Evolutionary conservation across 2,113 vertebrate genomes (phyloP).

Genomic region (Malurus cyaneus): DNA sequence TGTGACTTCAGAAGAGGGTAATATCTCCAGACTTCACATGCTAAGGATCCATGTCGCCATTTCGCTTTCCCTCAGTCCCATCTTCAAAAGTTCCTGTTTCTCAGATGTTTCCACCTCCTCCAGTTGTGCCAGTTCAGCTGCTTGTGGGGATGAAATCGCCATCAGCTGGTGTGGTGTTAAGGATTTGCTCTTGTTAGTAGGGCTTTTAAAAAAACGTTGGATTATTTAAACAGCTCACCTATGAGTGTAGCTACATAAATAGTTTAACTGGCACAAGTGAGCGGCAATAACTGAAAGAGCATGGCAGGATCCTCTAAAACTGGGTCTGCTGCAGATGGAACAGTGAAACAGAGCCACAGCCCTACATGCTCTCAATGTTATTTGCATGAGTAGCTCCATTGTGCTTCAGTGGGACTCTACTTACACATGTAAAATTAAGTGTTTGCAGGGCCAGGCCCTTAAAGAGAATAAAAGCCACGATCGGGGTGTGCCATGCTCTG

Average conservation of each 20-base stretch:
- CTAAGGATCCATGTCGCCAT: not conserved
- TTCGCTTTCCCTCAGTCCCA: not conserved
- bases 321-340: conserved; percentile 12
- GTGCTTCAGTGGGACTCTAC: conserved; percentile 49
- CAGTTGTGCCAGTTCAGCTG: conserved; percentile 30
- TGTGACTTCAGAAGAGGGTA: not conserved
- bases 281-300: not conserved
- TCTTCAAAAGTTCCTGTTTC: conserved; percentile 44
- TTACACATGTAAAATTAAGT: conserved; percentile 49
- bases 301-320: conserved; percentile 12
- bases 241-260: not conserved
- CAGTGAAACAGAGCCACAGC: conserved; percentile 15
- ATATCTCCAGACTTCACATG: not conserved
- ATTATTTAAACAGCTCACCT: conserved; percentile 1
- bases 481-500: conserved; percentile 28
- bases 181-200: not conserved
- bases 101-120: conserved; percentile 50
- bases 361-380: not conserved
- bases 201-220: not conserved
- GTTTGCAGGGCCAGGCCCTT: conserved; percentile 24
- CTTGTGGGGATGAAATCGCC: not conserved
- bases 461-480: not conserved
- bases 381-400: conserved; percentile 56
- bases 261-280: conserved; percentile 1
- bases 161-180: not conserved